phyloP scores from a whole-genome alignment of 2,113 vertebrate genomes.

The Rallus limicola region DNA sequence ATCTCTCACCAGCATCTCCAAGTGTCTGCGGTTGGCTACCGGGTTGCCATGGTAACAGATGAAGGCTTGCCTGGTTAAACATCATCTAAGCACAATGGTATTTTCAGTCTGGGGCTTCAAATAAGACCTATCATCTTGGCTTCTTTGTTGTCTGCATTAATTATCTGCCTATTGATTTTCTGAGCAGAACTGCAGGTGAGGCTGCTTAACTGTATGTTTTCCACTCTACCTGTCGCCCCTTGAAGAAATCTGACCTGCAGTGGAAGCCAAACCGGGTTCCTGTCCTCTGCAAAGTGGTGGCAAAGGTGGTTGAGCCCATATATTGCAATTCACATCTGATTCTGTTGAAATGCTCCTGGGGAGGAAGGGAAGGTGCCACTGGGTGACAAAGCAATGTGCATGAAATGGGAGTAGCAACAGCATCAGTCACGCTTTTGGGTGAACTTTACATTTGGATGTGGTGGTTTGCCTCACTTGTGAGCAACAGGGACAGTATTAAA shows the following conservation, averaged over 20 bases:
- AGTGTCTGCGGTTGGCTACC: constrained; percentile 71
- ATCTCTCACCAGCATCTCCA: constrained; percentile 63
- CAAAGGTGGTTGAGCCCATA: not conserved
- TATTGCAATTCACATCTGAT: not conserved
- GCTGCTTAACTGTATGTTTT: not conserved
- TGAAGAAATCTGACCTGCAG: not conserved
- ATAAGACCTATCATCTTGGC: constrained; percentile 46
- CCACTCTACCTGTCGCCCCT: not conserved
- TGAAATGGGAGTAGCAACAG: not conserved
- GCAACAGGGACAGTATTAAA: not conserved
- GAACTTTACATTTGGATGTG: not conserved
- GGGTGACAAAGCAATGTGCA: not conserved
- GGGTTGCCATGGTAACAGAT: constrained; percentile 83
- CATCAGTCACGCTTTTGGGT: not conserved
- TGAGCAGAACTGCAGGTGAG: not conserved
- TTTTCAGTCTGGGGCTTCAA: constrained; percentile 38
- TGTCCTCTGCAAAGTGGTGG: not conserved
- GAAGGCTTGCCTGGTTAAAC: constrained; percentile 54
- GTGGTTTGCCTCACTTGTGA: not conserved
- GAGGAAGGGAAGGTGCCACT: not conserved
- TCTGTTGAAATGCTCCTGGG: not conserved
- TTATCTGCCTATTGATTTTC: not conserved
- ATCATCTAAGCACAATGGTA: constrained; percentile 49
- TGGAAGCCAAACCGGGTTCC: not conserved
- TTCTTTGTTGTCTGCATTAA: constrained; percentile 48